Conservation (phyloP, 2,797 vertebrate genomes). For the Mareca strepera region DNA sequence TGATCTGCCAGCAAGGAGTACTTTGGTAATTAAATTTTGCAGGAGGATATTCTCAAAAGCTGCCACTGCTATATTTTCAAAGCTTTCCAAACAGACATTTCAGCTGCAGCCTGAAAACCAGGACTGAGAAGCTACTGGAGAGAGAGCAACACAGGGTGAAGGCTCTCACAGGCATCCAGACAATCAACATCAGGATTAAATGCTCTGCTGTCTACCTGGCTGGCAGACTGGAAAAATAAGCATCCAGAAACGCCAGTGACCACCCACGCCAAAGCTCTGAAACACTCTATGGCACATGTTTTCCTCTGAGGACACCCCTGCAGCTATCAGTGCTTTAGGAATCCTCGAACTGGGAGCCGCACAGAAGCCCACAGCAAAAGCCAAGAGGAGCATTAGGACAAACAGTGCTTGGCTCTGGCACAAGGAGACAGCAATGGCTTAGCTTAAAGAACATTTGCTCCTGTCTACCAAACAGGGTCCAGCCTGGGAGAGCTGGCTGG, state of each 20-base stretch:
- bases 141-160: neutral
- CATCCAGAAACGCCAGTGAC: fast-evolving
- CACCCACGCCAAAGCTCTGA: neutral
- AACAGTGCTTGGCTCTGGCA: neutral
- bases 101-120: neutral
- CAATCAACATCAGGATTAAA: neutral
- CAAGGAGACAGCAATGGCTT: neutral
- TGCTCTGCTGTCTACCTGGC: neutral
- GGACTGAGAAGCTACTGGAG: neutral
- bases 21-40: neutral
- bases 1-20: neutral
- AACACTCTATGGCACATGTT: neutral
- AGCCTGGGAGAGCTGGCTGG: neutral
- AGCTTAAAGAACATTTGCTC: neutral
- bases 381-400: neutral
- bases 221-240: neutral
- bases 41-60: neutral
- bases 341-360: neutral
- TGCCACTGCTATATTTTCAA: neutral
- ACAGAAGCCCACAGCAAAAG: neutral
- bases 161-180: neutral
- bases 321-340: neutral
- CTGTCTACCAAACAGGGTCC: neutral
- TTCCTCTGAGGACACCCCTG: fast-evolving
- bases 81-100: neutral